Evolutionary conservation across 2,113 vertebrate genomes (phyloP).

Genomic region (Typhlomys cinereus): DNA sequence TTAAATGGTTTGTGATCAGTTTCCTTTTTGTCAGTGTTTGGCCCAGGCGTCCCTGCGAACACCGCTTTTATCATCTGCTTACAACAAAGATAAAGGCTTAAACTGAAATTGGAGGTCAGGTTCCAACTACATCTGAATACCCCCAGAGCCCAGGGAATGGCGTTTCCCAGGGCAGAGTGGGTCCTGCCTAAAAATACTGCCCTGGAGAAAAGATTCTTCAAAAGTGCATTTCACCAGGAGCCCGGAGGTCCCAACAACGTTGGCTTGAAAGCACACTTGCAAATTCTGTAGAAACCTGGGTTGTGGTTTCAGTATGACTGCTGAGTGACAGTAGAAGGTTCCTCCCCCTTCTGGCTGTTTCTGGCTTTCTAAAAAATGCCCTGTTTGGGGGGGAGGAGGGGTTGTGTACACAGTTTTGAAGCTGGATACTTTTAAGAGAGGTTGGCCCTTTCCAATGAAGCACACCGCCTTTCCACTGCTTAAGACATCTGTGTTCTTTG

Average conservation of each 20-base stretch:
- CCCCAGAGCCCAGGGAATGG: not conserved
- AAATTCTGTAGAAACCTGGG: not conserved
- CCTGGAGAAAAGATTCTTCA: not conserved
- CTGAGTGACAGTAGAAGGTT: not conserved
- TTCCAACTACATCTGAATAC: not conserved
- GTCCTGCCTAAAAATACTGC: not conserved
- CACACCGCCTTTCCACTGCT: not conserved
- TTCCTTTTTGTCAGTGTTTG: not conserved
- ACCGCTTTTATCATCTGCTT: not conserved
- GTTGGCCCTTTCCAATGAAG: not conserved
- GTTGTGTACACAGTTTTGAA: not conserved
- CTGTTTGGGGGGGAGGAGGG: not conserved
- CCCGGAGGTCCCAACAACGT: not conserved
- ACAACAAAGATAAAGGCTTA: not conserved
- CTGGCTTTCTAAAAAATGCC: not conserved
- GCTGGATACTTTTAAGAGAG: not conserved
- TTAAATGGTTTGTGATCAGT: not conserved
- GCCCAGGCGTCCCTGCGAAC: too few species aligned
- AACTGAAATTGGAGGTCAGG: not conserved
- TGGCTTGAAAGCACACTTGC: not conserved
- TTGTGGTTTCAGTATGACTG: not conserved
- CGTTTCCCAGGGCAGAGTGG: fast-evolving
- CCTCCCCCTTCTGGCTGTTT: not conserved
- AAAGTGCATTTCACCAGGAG: too few species aligned
- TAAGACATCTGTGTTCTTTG: not conserved